Evolutionary conservation across 1,140 invertebrate genomes (phyloP).

Genomic region (Zaprionus lachaisei): DNA sequence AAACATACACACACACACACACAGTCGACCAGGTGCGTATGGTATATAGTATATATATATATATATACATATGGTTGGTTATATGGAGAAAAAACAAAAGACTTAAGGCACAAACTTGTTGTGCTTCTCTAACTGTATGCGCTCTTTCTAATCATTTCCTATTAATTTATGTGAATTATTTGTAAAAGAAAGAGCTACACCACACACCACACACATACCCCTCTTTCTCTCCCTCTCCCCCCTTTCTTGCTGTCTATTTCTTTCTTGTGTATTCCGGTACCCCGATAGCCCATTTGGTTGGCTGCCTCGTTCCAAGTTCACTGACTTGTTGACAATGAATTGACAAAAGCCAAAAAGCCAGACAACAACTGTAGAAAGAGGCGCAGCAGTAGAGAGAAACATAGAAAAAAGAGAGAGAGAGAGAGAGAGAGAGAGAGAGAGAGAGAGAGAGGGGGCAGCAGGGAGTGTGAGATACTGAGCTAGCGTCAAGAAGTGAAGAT

Average conservation of each 20-base stretch:
- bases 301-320: constrained; percentile 60
- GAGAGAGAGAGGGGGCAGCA: constrained; percentile 19
- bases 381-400: constrained; percentile 13
- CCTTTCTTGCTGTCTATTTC: neutral
- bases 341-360: constrained; percentile 67
- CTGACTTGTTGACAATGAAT: constrained; percentile 81
- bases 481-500: constrained; percentile 59
- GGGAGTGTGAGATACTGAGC: constrained; percentile 19
- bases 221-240: neutral
- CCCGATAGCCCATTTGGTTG: constrained; percentile 39
- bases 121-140: constrained; percentile 61
- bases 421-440: constrained; percentile 23
- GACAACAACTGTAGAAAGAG: constrained; percentile 39
- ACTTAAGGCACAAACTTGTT: constrained; percentile 65
- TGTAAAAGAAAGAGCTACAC: constrained; percentile 74
- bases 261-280: constrained; percentile 12
- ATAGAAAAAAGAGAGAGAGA: constrained; percentile 7
- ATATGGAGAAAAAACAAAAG: constrained; percentile 53
- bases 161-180: constrained; percentile 82
- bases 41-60: neutral
- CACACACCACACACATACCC: constrained; percentile 26
- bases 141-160: constrained; percentile 74
- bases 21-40: neutral
- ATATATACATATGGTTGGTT: neutral
- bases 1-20: constrained; percentile 1